These are phyloP conservation scores for Mormyrus lacerda DNA, from an alignment of 2,113 vertebrate species.

Conservation along the genomic window DNA sequence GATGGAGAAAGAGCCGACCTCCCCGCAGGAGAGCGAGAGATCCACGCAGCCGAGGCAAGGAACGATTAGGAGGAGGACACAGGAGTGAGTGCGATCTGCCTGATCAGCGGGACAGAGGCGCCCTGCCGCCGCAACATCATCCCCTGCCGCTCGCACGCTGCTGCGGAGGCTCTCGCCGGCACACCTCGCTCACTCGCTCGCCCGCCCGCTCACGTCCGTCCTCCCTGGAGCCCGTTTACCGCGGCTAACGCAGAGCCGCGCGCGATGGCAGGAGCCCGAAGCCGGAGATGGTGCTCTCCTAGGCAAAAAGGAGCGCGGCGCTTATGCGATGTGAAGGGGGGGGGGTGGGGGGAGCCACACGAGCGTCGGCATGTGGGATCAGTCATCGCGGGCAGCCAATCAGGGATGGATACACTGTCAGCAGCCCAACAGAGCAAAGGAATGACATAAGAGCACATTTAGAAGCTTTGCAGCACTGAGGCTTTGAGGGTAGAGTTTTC, in stretches of 20 bases:
- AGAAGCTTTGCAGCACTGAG: not conserved
- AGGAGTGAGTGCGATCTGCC: not conserved
- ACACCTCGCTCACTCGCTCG: not conserved
- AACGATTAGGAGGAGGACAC: not conserved
- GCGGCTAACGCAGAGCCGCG: constrained; percentile 4
- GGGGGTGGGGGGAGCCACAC: constrained; percentile 21
- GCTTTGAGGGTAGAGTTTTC: not conserved
- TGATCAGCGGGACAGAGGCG: not conserved
- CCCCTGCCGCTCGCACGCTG: not conserved
- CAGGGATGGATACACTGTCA: constrained; percentile 49
- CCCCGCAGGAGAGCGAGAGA: constrained; percentile 34
- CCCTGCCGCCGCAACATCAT: not conserved
- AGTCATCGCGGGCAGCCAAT: constrained; percentile 63
- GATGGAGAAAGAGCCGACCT: constrained; percentile 66
- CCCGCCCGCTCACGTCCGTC: not conserved
- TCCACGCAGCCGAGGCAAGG: not conserved
- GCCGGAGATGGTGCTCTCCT: constrained; percentile 11
- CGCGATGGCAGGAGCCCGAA: constrained; percentile 30
- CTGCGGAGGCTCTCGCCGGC: not conserved
- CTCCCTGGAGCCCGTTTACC: constrained; percentile 10
- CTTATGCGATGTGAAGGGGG: constrained; percentile 35
- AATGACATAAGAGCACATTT: constrained; percentile 44
- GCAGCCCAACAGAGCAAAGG: constrained; percentile 47
- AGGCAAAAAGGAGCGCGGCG: constrained; percentile 28
- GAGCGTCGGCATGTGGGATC: constrained; percentile 63